phyloP scores from a whole-genome alignment of 2,113 vertebrate genomes.

The Tympanuchus pallidicinctus region DNA sequence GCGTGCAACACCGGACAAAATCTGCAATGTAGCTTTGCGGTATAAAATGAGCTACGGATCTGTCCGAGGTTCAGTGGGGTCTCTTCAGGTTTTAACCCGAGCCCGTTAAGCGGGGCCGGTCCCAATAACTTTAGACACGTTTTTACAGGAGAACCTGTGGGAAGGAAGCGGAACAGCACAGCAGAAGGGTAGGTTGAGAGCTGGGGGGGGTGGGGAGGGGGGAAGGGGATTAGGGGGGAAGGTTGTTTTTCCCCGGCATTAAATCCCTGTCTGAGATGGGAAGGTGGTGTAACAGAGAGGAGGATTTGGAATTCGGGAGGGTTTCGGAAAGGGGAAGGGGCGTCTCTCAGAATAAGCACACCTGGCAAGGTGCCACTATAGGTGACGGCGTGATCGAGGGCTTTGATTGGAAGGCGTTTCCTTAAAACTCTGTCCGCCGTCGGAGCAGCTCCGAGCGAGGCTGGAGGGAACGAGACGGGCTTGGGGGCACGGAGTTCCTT shows the following conservation, averaged over 20 bases:
- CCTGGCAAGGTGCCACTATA: rapidly evolving
- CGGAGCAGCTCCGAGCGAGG: not conserved
- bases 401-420: not conserved
- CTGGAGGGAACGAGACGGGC: rapidly evolving
- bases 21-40: not conserved
- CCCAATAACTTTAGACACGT: not conserved
- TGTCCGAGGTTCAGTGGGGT: not conserved
- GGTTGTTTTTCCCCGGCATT: not conserved
- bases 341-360: not conserved
- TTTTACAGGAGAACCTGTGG: slow-evolving; percentile 27
- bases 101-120: not conserved
- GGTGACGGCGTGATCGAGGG: not conserved
- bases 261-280: not conserved
- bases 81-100: not conserved
- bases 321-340: not conserved
- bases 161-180: not conserved
- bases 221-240: no score
- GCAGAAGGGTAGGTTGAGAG: slow-evolving; percentile 43
- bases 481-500: not conserved
- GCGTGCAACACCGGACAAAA: not conserved
- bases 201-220: rapidly evolving
- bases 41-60: not conserved
- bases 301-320: not conserved
- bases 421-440: not conserved
- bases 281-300: not conserved